Percentiles rank a stretch among this genome's conserved stretches.
Evolutionary conservation across 2,113 vertebrate species (phyloP).

Genomic region (Narcine bancroftii): DNA sequence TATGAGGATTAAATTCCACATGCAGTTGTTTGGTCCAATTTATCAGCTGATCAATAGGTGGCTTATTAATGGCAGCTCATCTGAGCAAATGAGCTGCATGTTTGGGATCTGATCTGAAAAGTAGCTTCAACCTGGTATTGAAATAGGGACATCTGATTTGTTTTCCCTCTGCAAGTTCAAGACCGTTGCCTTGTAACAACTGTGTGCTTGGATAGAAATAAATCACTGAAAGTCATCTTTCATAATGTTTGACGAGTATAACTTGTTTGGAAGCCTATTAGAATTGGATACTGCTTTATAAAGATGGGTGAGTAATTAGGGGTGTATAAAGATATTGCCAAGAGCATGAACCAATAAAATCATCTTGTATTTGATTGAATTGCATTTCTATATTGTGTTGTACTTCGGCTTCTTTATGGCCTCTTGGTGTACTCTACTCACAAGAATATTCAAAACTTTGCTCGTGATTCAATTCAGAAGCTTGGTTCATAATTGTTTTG

Average conservation of each 20-base stretch:
- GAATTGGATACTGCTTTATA: not conserved
- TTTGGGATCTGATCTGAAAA: not conserved
- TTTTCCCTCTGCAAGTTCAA: not conserved
- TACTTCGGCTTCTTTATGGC: not conserved
- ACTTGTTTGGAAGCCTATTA: not conserved
- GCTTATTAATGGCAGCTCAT: no score
- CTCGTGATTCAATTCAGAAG: no score
- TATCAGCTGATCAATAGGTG: no score
- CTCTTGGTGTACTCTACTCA: no score
- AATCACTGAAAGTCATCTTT: not conserved
- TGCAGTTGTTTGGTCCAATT: no score
- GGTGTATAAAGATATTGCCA: not conserved
- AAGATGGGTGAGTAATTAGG: not conserved
- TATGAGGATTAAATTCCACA: no score
- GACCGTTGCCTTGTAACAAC: not conserved
- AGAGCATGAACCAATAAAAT: not conserved
- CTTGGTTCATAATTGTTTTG: no score
- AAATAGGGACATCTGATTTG: not conserved
- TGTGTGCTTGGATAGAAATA: not conserved
- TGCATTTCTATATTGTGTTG: not conserved
- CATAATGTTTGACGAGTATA: not conserved
- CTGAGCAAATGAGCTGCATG: no score
- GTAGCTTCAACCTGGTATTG: not conserved
- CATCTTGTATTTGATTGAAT: not conserved
- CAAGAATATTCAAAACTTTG: no score